Conservation (phyloP, 2,797 vertebrate species). For the Cottoperca gobio region DNA sequence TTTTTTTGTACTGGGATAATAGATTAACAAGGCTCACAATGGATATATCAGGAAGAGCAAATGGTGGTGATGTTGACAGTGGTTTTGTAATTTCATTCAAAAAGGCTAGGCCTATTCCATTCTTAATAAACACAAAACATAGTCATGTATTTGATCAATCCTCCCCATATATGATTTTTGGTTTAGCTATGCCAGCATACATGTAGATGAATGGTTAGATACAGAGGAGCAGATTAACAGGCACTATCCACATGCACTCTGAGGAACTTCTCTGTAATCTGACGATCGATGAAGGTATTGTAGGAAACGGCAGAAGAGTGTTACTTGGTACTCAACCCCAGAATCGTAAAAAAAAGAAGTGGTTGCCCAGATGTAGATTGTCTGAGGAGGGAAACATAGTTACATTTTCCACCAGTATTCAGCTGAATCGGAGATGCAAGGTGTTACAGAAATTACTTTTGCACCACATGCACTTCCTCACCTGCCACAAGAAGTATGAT, state of each 20-base stretch:
- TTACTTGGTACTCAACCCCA: conserved; percentile 65
- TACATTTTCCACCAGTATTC: conserved; percentile 56
- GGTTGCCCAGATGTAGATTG: conserved; percentile 69
- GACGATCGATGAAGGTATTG: conserved; percentile 26
- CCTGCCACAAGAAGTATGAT: conserved; percentile 68
- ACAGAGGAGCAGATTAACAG: conserved; percentile 32
- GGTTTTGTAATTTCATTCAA: conserved; percentile 32
- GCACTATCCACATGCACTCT: conserved; percentile 17
- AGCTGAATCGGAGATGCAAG: conserved; percentile 38
- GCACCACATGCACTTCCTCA: conserved; percentile 52
- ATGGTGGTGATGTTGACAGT: conserved; percentile 75
- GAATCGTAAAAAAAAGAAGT: conserved; percentile 71
- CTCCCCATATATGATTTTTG: conserved; percentile 1
- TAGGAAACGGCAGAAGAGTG: conserved; percentile 29
- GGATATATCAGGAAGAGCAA: conserved; percentile 62
- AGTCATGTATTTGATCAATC: conserved; percentile 9
- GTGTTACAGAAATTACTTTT: conserved; percentile 52
- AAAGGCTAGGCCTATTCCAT: conserved; percentile 10
- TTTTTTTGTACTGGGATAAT: conserved; percentile 65
- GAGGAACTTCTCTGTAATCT: conserved; percentile 24
- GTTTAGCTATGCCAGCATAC: conserved; percentile 7
- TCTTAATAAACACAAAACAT: not conserved
- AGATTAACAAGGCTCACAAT: conserved; percentile 74
- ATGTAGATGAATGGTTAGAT: conserved; percentile 47
- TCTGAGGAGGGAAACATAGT: conserved; percentile 73